Evolutionary conservation across 2,113 vertebrate genomes (phyloP).

Genomic region (Hoplias malabaricus): DNA sequence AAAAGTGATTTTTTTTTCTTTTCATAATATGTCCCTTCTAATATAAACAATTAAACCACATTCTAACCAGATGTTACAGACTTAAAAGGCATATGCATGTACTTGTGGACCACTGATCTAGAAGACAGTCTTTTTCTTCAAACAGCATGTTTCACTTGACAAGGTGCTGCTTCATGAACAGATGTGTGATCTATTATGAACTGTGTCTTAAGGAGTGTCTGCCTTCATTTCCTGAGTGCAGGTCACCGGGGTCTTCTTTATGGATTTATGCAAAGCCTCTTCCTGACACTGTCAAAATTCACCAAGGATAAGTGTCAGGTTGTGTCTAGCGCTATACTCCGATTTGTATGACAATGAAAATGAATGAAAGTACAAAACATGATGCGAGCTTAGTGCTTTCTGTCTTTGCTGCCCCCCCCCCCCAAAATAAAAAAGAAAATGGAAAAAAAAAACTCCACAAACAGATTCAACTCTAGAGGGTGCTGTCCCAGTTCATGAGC

Average conservation of each 20-base stretch:
- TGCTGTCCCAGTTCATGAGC: slow-evolving; percentile 23
- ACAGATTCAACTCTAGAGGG: slow-evolving; percentile 32
- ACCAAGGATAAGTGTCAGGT: not conserved
- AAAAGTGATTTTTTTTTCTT: too few species aligned
- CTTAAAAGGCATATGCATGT: too few species aligned
- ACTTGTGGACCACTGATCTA: too few species aligned
- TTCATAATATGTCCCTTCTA: too few species aligned
- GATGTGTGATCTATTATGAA: not conserved
- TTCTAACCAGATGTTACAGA: not conserved
- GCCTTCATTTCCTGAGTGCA: not conserved
- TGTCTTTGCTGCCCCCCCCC: not conserved
- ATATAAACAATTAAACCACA: too few species aligned
- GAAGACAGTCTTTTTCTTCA: not conserved
- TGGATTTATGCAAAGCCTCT: not conserved
- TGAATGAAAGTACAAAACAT: not conserved
- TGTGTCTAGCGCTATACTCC: not conserved
- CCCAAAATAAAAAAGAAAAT: not conserved
- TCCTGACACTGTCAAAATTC: not conserved
- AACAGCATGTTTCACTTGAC: not conserved
- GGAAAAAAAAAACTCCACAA: not conserved
- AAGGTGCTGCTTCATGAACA: not conserved
- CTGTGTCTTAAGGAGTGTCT: slow-evolving; percentile 7
- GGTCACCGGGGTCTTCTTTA: not conserved
- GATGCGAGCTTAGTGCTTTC: not conserved
- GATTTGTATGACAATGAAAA: not conserved